Evolutionary conservation across 2,113 vertebrate genomes (phyloP).

Genomic region (Elephas maximus): DNA sequence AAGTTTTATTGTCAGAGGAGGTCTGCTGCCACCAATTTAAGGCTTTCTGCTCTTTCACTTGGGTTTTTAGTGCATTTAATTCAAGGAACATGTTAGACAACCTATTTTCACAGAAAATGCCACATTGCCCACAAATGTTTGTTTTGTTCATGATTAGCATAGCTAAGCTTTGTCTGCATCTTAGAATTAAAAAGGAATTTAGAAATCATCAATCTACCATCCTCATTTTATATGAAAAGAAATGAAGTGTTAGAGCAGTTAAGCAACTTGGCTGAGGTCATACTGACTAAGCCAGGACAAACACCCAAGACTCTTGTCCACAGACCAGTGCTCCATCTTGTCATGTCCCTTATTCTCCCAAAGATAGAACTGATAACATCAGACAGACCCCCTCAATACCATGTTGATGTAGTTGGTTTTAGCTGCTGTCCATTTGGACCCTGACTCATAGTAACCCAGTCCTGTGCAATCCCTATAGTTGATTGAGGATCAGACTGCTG

Average conservation of each 20-base stretch:
- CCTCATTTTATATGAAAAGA: background rate
- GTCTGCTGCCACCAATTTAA: background rate
- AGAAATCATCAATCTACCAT: background rate
- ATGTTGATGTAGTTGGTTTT: background rate
- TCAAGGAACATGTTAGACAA: background rate
- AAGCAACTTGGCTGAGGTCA: background rate
- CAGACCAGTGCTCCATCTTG: background rate
- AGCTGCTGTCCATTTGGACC: background rate
- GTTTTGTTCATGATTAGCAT: conserved; percentile 3
- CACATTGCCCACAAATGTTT: background rate
- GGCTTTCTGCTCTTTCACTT: background rate
- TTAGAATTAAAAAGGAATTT: background rate
- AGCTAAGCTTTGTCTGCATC: conserved; percentile 19
- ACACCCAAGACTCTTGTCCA: too few species aligned
- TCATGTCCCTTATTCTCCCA: background rate
- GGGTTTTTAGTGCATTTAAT: conserved; percentile 32
- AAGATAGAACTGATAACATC: background rate
- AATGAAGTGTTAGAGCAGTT: background rate
- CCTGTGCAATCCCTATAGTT: background rate
- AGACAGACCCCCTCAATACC: background rate
- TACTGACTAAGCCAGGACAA: background rate
- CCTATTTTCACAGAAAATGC: conserved; percentile 45
- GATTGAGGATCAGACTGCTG: background rate
- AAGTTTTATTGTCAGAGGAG: background rate
- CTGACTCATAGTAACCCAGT: background rate